These are phyloP conservation scores for Lepus townsendii DNA, from an alignment of 2,797 vertebrate genomes.

Conservation along the genomic window DNA sequence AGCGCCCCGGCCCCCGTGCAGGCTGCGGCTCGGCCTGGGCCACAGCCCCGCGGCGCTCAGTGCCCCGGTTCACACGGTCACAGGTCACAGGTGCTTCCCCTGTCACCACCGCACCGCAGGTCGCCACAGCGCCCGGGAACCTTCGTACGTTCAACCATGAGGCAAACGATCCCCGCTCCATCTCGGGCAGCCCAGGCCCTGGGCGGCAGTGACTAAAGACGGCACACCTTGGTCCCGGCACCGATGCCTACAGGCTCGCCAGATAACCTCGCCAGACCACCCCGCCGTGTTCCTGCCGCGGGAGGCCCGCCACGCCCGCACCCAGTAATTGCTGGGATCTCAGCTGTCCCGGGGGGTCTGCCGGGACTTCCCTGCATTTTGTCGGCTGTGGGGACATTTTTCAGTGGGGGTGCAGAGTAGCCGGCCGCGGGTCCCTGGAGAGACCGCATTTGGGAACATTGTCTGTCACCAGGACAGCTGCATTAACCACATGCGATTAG, in stretches of 20 bases:
- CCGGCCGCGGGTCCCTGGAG: neutral
- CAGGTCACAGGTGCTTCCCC: accelerated
- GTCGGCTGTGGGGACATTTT: constrained; percentile 33
- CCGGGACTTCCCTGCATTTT: neutral
- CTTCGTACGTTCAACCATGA: neutral
- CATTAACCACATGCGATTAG: neutral
- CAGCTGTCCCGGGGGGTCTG: neutral
- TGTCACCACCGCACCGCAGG: constrained; percentile 25
- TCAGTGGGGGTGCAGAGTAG: neutral
- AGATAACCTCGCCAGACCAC: no score
- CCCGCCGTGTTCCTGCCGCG: no score
- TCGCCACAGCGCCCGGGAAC: neutral
- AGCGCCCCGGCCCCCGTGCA: no score
- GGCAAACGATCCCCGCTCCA: neutral
- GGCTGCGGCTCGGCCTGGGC: no score
- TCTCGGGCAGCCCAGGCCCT: neutral
- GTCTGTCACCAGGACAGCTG: constrained; percentile 1
- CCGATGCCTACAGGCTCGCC: no score
- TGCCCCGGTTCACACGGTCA: neutral
- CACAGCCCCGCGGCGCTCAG: no score
- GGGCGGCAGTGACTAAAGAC: neutral
- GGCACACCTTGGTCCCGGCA: neutral
- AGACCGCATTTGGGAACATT: neutral
- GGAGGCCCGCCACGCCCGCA: no score
- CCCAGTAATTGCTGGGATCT: neutral